These are phyloP conservation scores for Macrosiphum euphorbiae DNA, from an alignment of 2,888 invertebrate genomes.

Conservation along the genomic window DNA sequence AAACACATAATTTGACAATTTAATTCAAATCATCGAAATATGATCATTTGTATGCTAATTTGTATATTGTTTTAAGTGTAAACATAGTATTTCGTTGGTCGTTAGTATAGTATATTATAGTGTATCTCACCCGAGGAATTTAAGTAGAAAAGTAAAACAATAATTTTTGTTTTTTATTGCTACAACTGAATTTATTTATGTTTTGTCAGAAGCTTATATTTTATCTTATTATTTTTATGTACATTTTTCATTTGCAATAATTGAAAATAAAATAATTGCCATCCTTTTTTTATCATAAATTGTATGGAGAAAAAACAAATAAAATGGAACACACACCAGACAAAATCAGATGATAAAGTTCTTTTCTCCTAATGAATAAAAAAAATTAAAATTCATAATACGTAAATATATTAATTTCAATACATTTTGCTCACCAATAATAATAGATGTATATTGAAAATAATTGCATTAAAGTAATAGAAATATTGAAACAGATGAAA, in stretches of 20 bases:
- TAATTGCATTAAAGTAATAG: not conserved
- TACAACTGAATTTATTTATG: not conserved
- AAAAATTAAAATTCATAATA: not conserved
- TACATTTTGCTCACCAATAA: not conserved
- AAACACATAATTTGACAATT: not conserved
- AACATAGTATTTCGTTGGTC: not conserved
- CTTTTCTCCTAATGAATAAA: not conserved
- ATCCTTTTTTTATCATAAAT: not conserved
- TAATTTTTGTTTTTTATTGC: not conserved
- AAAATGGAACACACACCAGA: not conserved
- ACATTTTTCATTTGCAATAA: not conserved
- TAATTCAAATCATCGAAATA: not conserved
- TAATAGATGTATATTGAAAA: not conserved
- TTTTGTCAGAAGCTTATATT: not conserved
- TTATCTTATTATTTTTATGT: not conserved
- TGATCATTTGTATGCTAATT: not conserved
- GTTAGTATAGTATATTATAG: too few relatives aligned
- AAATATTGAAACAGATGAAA: not conserved
- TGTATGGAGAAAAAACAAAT: not conserved
- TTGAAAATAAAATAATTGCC: not conserved
- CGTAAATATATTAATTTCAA: not conserved
- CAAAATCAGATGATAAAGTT: not conserved
- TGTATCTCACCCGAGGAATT: not conserved
- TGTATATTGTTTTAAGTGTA: not conserved
- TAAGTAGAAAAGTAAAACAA: not conserved